Base-by-base conservation (phyloP, 2,797 vertebrate genomes). In the Salarias fasciatus region DNA sequence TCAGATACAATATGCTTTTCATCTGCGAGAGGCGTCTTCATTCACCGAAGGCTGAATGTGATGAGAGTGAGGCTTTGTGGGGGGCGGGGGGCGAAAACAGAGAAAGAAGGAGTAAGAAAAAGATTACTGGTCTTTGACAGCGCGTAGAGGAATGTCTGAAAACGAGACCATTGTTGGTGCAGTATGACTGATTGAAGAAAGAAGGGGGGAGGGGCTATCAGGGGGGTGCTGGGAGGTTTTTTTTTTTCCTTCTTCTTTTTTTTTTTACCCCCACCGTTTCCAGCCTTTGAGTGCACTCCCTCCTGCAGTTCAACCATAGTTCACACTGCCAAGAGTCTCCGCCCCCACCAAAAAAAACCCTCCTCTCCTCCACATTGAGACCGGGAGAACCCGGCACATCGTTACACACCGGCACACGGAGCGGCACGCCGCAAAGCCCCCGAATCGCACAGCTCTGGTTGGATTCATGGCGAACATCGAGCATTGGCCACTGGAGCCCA, bases 221-320 rank as follows among this genome's bases (percentile, higher is more conserved):
- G 74, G 63, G 60, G 53, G 48, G 53, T 72, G 18, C 18, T 69
- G 53, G 53, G 62, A 73, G 57, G 57, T 79, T 79, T 67, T 82
- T 77, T 85, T 70, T n/a, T n/a, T n/a, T n/a, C n/a, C n/a, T n/a
- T n/a, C n/a, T n/a, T n/a, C n/a, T n/a, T n/a, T n/a, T 57, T 79
- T 79, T 67, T 82, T 77, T 85, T 70, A 62, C 72, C 75, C 82
- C 84, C 64, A 60, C 78, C 72, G 66, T 77, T 82, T 71, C 43
- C 72, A 80, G 75, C 83, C 82, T 86, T 55, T 72, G 33, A 65
- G 51, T 84, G 82, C 70, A 75, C 79, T 79, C 77, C 77, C 80
- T 83, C 78, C 71, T 50, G 67, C 70, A 43, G 88, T 90, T 90
- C 84, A 87, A 58, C 58, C 58, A 72, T 52, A 84, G 75, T 86